Evolutionary conservation across 2,888 invertebrate species (phyloP), one percentile per base, ranked within the genome.

Genomic region (Horisme vitalbata): DNA sequence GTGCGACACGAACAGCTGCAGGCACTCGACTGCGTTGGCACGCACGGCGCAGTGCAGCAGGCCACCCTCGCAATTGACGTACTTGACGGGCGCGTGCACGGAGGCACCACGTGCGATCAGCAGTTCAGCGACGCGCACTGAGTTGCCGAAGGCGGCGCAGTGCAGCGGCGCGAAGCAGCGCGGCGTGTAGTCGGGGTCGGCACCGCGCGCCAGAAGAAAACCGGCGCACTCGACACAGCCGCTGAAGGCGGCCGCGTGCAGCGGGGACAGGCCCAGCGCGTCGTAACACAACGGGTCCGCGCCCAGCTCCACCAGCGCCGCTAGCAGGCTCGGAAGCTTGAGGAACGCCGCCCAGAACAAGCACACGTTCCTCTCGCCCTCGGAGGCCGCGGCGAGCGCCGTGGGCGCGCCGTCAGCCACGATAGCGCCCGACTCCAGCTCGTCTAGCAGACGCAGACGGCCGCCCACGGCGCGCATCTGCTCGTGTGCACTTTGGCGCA

Each of bases 61-160:
- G 13, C 94, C 94, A 66, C 95, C 95, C 69, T 94, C 94, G 65
- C 93, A 93, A 64, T 93, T 92, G 38, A 86, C 80, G 57, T 91
- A 92, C 59, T 91, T 94, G 13, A 92, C 93, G 27, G 94, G 93
- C 43, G 93, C 88, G 52, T 92, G 91, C 33, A 95, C 92, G 51
- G 92, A 91, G 38, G 95, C 93, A 11, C 94, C 94, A 54, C 91
- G 92, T 52, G 92, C 92, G 52, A 97, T 91, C 49, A 97, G 91
- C 68, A 96, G 91, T 78, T 93, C 93, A 41, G 95, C 94, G 8
- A 96, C 95, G 66, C 95, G 93, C 38, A 94, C 92, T 52, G 96
- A 94, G 70, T 97, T 95, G 8, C 97, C 96, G 81, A 96, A 96
- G 20, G 97, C 96, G 8, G 97, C 96, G 73, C 96, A 96, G 78